Evolutionary conservation across 1,140 invertebrate genomes (phyloP).

Genomic region (Euwallacea similis): DNA sequence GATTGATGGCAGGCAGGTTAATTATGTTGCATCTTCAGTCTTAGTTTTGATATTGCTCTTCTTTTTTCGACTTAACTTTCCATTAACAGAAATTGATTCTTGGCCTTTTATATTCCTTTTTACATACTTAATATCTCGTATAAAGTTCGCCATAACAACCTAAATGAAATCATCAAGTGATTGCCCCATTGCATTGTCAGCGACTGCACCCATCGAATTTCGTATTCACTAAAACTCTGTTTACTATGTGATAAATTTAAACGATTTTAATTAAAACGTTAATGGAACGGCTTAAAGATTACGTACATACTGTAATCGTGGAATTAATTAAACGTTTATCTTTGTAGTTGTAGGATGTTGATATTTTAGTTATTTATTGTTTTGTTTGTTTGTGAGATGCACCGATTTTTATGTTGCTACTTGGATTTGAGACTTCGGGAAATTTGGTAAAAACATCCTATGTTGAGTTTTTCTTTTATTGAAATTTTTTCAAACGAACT

Average conservation of each 20-base stretch:
- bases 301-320: constrained; percentile 1
- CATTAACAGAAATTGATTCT: no score
- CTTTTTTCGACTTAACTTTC: no score
- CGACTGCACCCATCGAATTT: neutral
- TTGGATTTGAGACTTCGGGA: neutral
- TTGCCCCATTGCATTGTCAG: neutral
- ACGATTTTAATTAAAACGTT: constrained; percentile 5
- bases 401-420: constrained; percentile 1
- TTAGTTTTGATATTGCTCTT: no score
- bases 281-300: neutral
- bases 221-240: constrained; percentile 2
- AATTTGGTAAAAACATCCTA: neutral
- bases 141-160: no score
- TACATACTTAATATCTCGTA: no score
- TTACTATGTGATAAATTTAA: constrained; percentile 6
- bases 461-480: no score
- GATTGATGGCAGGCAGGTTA: no score
- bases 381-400: neutral
- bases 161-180: neutral
- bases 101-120: no score
- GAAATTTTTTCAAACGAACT: no score
- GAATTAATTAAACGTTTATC: constrained; percentile 1
- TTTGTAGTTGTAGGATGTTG: constrained; percentile 1
- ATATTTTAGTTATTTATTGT: constrained; percentile 5
- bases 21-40: no score